Percentiles rank a stretch among this genome's conserved stretches.
Conservation (phyloP, 2,113 vertebrate genomes). For the Gallinago jamesoni region DNA sequence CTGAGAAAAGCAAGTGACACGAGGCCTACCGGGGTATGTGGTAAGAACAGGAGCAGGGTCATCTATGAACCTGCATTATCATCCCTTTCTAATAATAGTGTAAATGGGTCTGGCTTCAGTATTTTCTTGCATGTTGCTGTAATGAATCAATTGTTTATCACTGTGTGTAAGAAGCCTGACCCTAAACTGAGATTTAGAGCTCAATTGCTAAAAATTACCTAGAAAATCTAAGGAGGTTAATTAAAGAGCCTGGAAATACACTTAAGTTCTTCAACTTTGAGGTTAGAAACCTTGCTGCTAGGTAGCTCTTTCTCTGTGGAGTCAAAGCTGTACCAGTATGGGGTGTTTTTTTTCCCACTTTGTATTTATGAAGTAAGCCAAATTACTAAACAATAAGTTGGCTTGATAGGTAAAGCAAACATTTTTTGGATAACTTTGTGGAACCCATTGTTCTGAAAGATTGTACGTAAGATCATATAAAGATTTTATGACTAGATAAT, state of each 20-base stretch:
- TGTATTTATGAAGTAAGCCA: neutral
- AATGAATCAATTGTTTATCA: neutral
- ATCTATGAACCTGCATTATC: neutral
- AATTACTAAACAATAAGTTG: neutral
- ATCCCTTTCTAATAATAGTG: neutral
- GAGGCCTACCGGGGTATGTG: neutral
- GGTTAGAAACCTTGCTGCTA: neutral
- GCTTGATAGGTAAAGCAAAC: accelerated
- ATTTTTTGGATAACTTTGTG: neutral
- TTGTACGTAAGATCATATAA: neutral
- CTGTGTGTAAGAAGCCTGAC: neutral
- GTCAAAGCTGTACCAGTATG: neutral
- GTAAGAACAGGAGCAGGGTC: neutral
- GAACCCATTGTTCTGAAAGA: neutral
- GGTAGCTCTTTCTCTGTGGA: neutral
- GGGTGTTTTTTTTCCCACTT: neutral
- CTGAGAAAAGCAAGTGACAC: neutral
- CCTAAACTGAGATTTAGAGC: neutral
- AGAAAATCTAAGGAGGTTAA: neutral
- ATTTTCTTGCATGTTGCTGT: neutral
- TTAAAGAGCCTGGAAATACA: neutral
- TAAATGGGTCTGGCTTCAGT: neutral
- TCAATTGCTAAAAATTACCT: neutral
- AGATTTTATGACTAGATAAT: neutral
- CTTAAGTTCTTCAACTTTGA: neutral